A percentile compares a stretch with the other conserved stretches of the same genome.
phyloP scores from a whole-genome alignment of 2,888 invertebrate genomes.

The Beris morrisii region DNA sequence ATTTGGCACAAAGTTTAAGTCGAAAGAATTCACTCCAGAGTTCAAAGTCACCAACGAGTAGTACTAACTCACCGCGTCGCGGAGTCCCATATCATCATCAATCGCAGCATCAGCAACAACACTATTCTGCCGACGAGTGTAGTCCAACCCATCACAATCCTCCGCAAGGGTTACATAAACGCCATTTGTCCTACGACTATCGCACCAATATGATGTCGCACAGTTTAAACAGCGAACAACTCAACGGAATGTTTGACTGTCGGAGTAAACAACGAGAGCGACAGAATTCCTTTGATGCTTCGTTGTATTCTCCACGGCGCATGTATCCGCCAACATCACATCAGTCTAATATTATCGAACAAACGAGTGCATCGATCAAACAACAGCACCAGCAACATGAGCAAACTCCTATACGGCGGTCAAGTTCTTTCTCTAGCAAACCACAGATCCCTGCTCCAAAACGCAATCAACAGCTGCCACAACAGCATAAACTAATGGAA shows the following conservation, averaged over 20 bases:
- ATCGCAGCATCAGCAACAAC: slow-evolving; percentile 43
- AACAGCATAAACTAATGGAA: slow-evolving; percentile 8
- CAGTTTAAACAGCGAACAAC: slow-evolving; percentile 50
- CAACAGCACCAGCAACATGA: slow-evolving; percentile 39
- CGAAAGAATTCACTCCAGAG: slow-evolving; percentile 54
- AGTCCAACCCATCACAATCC: slow-evolving; percentile 50
- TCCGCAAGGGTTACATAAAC: slow-evolving; percentile 42
- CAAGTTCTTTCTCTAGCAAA: slow-evolving; percentile 66
- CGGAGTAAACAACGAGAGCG: slow-evolving; percentile 47
- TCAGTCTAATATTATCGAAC: slow-evolving; percentile 42
- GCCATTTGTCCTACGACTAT: slow-evolving; percentile 42
- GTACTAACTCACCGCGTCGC: slow-evolving; percentile 37
- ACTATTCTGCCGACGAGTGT: slow-evolving; percentile 48
- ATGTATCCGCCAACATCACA: slow-evolving; percentile 30
- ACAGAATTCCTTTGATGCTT: slow-evolving; percentile 54
- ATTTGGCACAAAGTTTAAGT: slow-evolving; percentile 50
- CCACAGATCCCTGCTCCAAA: slow-evolving; percentile 47
- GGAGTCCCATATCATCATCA: slow-evolving; percentile 39
- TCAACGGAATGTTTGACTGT: slow-evolving; percentile 33
- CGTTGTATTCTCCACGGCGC: slow-evolving; percentile 26
- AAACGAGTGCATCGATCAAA: slow-evolving; percentile 43
- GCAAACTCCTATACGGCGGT: slow-evolving; percentile 63
- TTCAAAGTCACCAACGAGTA: slow-evolving; percentile 39
- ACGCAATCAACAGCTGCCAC: slow-evolving; percentile 28
- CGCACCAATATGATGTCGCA: slow-evolving; percentile 50